Evolutionary conservation across 2,888 invertebrate species (phyloP).

Genomic region (Lasioglossum lativentre): DNA sequence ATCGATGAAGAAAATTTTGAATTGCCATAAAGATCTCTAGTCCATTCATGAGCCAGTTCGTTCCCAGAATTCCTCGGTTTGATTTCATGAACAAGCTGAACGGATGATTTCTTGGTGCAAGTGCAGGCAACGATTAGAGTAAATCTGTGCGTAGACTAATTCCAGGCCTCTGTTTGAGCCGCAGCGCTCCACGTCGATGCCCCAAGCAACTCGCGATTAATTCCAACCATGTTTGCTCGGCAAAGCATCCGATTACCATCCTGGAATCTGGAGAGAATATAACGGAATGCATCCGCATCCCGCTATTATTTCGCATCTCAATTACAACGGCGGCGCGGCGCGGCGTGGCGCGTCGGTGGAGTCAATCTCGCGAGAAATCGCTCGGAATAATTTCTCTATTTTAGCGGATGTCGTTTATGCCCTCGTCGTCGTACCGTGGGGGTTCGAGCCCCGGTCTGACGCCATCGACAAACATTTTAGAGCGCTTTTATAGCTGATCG

Average conservation of each 20-base stretch:
- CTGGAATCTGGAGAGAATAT: slow-evolving; percentile 29
- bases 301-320: slow-evolving; percentile 65
- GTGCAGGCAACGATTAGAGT: background rate
- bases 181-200: background rate
- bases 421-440: background rate
- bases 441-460: background rate
- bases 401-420: slow-evolving; percentile 22
- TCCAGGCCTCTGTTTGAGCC: background rate
- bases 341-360: slow-evolving; percentile 35
- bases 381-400: slow-evolving; percentile 63
- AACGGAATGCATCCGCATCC: slow-evolving; percentile 51
- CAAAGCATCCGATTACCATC: slow-evolving; percentile 36
- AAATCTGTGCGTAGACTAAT: slow-evolving; percentile 4
- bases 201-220: slow-evolving; percentile 42
- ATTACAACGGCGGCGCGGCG: slow-evolving; percentile 55
- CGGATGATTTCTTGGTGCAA: background rate
- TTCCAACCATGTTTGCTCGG: slow-evolving; percentile 38
- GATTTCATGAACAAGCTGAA: background rate
- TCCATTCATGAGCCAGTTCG: background rate
- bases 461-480: slow-evolving; percentile 44
- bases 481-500: slow-evolving; percentile 22
- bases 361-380: slow-evolving; percentile 59
- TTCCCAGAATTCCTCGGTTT: background rate
- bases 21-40: background rate
- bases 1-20: background rate